phyloP scores from a whole-genome alignment of 1,140 invertebrate species.

The Ostrea edulis region DNA sequence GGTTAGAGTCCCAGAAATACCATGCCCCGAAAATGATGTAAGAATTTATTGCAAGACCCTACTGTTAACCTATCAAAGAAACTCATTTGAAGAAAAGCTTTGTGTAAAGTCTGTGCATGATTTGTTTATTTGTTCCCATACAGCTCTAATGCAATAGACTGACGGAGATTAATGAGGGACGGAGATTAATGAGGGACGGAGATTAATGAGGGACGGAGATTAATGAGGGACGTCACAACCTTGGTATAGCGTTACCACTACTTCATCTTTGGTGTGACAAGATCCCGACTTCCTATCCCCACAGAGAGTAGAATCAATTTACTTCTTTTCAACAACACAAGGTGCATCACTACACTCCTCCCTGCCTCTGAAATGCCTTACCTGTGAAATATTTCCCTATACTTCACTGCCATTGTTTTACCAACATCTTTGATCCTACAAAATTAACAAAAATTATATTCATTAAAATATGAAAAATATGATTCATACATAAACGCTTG shows the following conservation, averaged over 20 bases:
- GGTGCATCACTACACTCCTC: not conserved
- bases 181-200: too few relatives aligned
- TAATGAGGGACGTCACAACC: not conserved
- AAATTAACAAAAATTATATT: conserved; percentile 50
- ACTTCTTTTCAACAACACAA: not conserved
- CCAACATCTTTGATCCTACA: conserved; percentile 65
- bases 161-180: not conserved
- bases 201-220: not conserved
- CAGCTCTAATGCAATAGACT: not conserved
- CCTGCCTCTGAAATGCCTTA: conserved; percentile 30
- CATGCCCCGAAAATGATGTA: not conserved
- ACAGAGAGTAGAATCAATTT: not conserved
- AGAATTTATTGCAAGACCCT: not conserved
- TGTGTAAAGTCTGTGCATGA: not conserved
- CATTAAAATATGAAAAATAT: too few relatives aligned
- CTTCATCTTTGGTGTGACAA: conserved; percentile 2
- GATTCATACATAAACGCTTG: too few relatives aligned
- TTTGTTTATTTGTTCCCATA: not conserved
- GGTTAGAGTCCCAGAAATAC: not conserved
- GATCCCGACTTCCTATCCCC: not conserved
- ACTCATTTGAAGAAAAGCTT: not conserved
- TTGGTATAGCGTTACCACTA: not conserved
- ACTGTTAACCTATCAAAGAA: not conserved
- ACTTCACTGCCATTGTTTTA: conserved; percentile 58
- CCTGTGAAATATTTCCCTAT: conserved; percentile 69